Evolutionary conservation across 64 coral and sea anemone species (phyloP).

Genomic region (Stichodactyla mertensii): DNA sequence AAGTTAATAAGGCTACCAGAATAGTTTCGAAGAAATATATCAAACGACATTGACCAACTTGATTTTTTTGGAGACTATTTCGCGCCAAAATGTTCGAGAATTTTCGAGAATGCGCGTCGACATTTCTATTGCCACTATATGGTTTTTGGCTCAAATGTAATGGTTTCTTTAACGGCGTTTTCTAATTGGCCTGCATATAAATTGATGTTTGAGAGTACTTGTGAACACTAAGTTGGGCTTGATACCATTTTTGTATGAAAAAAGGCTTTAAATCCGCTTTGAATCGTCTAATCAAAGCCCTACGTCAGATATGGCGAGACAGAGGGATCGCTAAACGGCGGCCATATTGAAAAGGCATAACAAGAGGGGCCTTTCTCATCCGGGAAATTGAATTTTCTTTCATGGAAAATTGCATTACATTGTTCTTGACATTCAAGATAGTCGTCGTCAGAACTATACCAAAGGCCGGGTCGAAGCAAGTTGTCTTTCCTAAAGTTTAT

Average conservation of each 20-base stretch:
- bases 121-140: background rate
- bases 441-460: no score
- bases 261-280: background rate
- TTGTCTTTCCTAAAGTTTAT: no score
- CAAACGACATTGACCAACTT: background rate
- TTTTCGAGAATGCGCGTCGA: background rate
- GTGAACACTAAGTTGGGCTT: background rate
- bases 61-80: background rate
- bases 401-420: no score
- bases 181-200: background rate
- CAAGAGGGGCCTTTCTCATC: no score
- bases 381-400: no score
- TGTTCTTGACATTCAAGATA: no score
- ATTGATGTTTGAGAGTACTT: background rate
- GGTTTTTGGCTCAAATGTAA: background rate
- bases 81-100: background rate
- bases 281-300: background rate
- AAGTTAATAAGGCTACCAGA: no score
- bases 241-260: background rate
- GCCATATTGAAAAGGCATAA: no score
- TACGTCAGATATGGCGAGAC: background rate
- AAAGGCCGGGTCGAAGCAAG: no score
- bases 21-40: background rate
- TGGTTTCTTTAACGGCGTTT: background rate
- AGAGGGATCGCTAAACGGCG: background rate